phyloP scores from a whole-genome alignment of 37 sponge, comb jelly and placozoan species.

The Halisarca cf. caerulea region DNA sequence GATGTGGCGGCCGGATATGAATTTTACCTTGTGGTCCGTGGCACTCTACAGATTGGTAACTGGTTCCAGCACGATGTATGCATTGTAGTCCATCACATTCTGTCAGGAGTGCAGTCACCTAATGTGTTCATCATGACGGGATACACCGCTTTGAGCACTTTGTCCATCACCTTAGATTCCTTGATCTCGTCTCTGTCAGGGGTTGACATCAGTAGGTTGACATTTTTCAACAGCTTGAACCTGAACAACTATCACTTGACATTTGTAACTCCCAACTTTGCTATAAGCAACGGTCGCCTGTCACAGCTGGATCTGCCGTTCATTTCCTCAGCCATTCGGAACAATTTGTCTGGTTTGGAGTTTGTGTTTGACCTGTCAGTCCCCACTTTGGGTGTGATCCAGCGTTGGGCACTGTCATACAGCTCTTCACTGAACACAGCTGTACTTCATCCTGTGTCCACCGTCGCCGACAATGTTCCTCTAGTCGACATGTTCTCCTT shows the following conservation, averaged over 20 bases:
- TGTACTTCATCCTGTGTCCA: no score
- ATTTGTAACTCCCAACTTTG: neutral
- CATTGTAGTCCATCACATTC: neutral
- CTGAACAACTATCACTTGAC: neutral
- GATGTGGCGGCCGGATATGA: no score
- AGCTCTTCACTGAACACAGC: no score
- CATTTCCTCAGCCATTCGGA: neutral
- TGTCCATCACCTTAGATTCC: neutral
- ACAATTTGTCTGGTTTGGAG: neutral
- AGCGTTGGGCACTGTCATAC: no score
- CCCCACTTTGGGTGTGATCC: neutral
- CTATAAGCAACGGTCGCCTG: neutral
- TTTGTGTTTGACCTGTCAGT: neutral
- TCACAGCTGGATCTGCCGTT: neutral
- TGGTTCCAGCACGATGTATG: neutral
- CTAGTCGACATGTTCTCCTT: no score
- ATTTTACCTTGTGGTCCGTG: neutral
- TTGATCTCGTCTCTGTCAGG: neutral
- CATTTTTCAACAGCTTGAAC: neutral
- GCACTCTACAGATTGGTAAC: neutral
- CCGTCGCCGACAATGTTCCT: no score
- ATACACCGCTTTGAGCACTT: no score
- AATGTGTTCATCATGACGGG: neutral
- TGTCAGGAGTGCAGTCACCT: neutral
- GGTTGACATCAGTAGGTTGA: neutral